phyloP scores from a whole-genome alignment of 2,113 vertebrate genomes.

The Lanius collurio region DNA sequence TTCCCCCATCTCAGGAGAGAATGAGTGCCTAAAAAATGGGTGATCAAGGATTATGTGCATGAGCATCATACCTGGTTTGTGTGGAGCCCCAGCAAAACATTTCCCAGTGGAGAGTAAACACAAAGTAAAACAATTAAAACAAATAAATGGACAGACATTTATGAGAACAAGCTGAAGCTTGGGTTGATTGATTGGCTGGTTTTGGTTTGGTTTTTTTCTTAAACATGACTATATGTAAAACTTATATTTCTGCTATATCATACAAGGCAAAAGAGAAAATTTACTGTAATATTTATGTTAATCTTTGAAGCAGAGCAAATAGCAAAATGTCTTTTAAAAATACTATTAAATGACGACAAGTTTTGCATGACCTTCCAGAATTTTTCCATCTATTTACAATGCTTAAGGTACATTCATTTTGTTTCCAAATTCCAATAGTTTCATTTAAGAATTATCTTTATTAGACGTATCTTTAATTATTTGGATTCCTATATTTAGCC shows the following conservation, averaged over 20 bases:
- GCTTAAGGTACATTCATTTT: not conserved
- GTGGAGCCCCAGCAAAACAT: rapidly evolving
- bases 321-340: not conserved
- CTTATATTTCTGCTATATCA: not conserved
- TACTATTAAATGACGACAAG: not conserved
- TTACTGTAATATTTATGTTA: not conserved
- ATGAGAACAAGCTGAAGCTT: not conserved
- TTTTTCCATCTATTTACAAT: not conserved
- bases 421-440: not conserved
- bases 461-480: not conserved
- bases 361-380: not conserved
- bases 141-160: rapidly evolving
- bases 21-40: not conserved
- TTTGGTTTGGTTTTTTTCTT: not conserved
- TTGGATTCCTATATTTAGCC: not conserved
- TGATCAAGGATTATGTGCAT: not conserved
- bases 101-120: not conserved
- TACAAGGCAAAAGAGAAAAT: not conserved
- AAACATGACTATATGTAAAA: not conserved
- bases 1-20: not conserved
- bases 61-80: not conserved
- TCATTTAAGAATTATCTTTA: not conserved
- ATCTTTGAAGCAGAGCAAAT: not conserved
- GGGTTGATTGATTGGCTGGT: rapidly evolving
- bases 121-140: not conserved